Conservation (phyloP, 2,113 vertebrate species). For the Campylomormyrus tamandua region DNA sequence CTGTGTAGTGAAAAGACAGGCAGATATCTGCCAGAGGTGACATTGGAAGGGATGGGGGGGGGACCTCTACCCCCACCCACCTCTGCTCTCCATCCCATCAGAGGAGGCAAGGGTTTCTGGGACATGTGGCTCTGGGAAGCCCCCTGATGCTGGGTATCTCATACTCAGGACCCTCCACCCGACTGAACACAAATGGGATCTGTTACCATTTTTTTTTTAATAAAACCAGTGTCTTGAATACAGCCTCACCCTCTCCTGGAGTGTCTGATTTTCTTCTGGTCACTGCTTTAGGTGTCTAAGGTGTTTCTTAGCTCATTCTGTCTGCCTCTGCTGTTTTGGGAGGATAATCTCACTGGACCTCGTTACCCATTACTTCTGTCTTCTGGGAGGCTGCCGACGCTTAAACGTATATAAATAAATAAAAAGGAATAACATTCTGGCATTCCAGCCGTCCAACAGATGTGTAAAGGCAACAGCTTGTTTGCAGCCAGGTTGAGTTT, state of each 20-base stretch:
- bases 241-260: not conserved
- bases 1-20: conserved; percentile 9
- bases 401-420: not conserved
- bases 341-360: not conserved
- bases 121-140: not conserved
- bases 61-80: not conserved
- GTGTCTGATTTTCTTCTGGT: not conserved
- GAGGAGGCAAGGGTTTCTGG: conserved; percentile 22
- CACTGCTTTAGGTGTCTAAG: not conserved
- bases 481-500: conserved; percentile 75
- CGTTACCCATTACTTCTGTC: conserved; percentile 17
- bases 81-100: not conserved
- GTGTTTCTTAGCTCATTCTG: not conserved
- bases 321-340: not conserved
- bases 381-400: not conserved
- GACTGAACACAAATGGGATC: not conserved
- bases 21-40: conserved; percentile 16
- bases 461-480: conserved; percentile 49
- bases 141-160: not conserved
- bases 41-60: not conserved
- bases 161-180: not conserved
- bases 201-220: not conserved
- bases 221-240: not conserved
- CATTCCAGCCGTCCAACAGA: conserved; percentile 35
- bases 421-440: not conserved